phyloP scores from a whole-genome alignment of 2,113 vertebrate species.

The Colinus virginianus region DNA sequence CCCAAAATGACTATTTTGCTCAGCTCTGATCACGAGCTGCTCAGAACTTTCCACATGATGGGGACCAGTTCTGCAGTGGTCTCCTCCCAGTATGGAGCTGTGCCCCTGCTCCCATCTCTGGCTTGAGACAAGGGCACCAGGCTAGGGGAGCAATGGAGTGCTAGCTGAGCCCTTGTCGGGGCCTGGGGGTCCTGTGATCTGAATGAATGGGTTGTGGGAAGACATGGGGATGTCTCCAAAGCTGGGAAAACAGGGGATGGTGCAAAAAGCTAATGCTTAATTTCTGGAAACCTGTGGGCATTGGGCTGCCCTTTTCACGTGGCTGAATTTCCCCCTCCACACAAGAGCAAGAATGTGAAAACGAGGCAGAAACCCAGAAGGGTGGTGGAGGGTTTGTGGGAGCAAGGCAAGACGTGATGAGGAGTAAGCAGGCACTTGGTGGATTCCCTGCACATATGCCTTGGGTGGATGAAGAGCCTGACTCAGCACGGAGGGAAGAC shows the following conservation, averaged over 20 bases:
- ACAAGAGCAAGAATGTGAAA: background rate
- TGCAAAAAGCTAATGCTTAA: background rate
- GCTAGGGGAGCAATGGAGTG: background rate
- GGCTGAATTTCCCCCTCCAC: background rate
- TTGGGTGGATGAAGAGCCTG: slow-evolving; percentile 31
- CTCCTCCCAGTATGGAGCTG: background rate
- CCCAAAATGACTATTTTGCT: background rate
- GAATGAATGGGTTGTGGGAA: background rate
- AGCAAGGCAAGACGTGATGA: slow-evolving; percentile 7
- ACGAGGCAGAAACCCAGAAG: background rate
- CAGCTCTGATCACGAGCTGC: background rate
- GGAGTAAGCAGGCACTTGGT: background rate
- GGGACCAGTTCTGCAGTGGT: background rate
- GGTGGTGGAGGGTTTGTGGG: background rate
- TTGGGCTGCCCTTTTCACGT: background rate
- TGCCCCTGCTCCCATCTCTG: background rate
- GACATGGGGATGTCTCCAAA: background rate
- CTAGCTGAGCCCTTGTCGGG: background rate
- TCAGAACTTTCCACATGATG: background rate
- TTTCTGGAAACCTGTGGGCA: background rate
- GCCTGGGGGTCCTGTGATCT: background rate
- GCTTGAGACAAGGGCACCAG: background rate
- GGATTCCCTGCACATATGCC: background rate
- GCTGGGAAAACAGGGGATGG: background rate
- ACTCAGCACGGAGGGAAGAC: slow-evolving; percentile 35